phyloP scores from a whole-genome alignment of 2,113 vertebrate genomes.

The Helogale parvula region DNA sequence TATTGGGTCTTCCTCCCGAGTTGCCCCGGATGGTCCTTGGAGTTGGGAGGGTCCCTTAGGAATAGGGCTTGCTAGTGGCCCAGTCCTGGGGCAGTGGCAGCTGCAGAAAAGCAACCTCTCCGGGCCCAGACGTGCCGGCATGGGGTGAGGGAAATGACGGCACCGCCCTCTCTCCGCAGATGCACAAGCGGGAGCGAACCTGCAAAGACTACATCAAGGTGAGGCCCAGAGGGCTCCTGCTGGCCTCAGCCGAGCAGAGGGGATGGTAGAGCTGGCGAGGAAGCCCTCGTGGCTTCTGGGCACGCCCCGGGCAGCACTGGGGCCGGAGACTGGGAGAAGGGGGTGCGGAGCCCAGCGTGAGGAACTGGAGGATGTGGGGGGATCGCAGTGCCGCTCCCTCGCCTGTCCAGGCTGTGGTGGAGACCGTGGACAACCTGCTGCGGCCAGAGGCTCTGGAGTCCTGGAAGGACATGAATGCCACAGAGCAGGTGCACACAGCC shows the following conservation, averaged over 20 bases:
- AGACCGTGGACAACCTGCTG: slow-evolving; percentile 94
- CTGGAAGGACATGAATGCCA: slow-evolving; percentile 96
- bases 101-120: not conserved
- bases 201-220: slow-evolving; percentile 97
- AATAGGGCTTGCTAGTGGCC: not conserved
- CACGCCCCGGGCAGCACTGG: too few species aligned
- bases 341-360: not conserved
- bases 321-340: not conserved
- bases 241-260: too few species aligned
- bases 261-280: not conserved
- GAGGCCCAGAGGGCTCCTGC: slow-evolving; percentile 41
- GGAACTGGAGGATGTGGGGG: not conserved
- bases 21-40: not conserved
- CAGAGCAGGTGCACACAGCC: slow-evolving; percentile 94
- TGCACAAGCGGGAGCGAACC: slow-evolving; percentile 94
- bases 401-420: slow-evolving; percentile 90
- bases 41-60: not conserved
- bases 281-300: not conserved
- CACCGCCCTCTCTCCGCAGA: slow-evolving; percentile 80
- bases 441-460: slow-evolving; percentile 91
- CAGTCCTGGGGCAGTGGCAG: not conserved
- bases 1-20: not conserved
- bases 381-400: not conserved
- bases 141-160: not conserved
- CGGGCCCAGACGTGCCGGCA: not conserved